Percentiles rank a stretch among this genome's conserved stretches.
These are phyloP conservation scores for Trichoplusia ni DNA, from an alignment of 1,140 invertebrate species.

Conservation along the genomic window DNA sequence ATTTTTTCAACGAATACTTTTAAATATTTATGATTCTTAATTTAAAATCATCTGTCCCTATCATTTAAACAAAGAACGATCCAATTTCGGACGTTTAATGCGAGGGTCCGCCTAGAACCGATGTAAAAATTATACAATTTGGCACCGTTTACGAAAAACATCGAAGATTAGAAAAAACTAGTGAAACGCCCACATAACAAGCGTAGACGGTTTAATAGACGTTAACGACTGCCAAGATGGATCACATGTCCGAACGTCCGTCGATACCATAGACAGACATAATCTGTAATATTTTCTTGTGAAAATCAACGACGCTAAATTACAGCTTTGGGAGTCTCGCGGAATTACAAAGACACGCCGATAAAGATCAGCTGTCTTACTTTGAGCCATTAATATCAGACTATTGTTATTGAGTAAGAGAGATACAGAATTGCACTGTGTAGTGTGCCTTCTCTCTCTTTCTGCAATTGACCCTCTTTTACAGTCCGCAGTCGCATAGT, in stretches of 20 bases:
- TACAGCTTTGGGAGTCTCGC: conserved; percentile 31
- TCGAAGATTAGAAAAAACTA: conserved; percentile 4
- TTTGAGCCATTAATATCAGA: no score
- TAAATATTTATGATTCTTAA: no score
- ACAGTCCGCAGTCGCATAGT: no score
- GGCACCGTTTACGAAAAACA: conserved; percentile 18
- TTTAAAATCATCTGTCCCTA: background rate
- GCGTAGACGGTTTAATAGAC: conserved; percentile 54
- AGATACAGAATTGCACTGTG: no score
- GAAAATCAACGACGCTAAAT: conserved; percentile 59
- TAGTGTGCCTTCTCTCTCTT: no score
- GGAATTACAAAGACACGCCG: background rate
- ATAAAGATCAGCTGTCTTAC: background rate
- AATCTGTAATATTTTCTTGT: conserved; percentile 56
- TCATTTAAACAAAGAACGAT: background rate
- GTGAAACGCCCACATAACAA: conserved; percentile 56
- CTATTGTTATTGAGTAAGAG: no score
- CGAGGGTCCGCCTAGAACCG: background rate
- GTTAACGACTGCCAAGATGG: conserved; percentile 54
- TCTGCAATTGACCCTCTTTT: no score
- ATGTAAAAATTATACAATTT: conserved; percentile 26
- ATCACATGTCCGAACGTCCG: conserved; percentile 48
- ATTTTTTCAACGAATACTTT: no score
- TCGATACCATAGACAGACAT: conserved; percentile 39
- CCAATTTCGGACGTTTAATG: background rate